Base-by-base conservation (phyloP, 1,140 invertebrate genomes). In the Amyelois transitella region DNA sequence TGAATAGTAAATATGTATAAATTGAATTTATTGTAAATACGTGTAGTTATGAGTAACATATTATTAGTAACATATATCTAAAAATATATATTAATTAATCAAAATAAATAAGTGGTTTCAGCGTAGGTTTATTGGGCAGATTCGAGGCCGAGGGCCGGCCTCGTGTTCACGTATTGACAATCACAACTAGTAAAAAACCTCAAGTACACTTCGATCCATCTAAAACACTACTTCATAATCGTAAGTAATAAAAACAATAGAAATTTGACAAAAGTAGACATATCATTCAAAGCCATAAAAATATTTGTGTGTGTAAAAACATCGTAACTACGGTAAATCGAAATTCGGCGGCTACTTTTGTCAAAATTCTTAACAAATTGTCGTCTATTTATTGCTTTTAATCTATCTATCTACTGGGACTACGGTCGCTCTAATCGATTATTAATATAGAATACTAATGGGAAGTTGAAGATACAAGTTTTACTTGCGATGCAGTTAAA, bases 321-420 rank as follows among this genome's bases (percentile, higher is more conserved):
- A 38, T 38, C 32, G 32, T 14, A 38, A 14, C 12, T 12, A 38
- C n/a, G 1, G 0, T 4, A 38, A 6, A 3, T 38, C 32, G 12
- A 38, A 38, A 1, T 38, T 14, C 12, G 32, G 49, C 20, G 25
- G 50, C 72, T 74, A 80, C 69, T 75, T 76, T 77, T 75, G 72
- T 75, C 77, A 82, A 80, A 75, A 68, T 72, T 76, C 72, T 65
- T 68, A 68, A 76, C 59, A 75, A 38, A 77, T 75, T 72, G 62
- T 72, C 68, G 58, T 73, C 65, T 72, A 75, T 74, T 77, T 84
- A 83, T 83, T 85, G 80, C 78, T 85, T 69, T 62, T 72, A 70
- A 72, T 69, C 73, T 81, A 75, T 53, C 77, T 84, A 84, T 55
- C 72, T 81, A 79, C 55, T 59, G 50, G 44, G 38, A 55, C 64